Base-by-base conservation (phyloP, 2,113 vertebrate genomes). In the Mionectes macconnelli region DNA sequence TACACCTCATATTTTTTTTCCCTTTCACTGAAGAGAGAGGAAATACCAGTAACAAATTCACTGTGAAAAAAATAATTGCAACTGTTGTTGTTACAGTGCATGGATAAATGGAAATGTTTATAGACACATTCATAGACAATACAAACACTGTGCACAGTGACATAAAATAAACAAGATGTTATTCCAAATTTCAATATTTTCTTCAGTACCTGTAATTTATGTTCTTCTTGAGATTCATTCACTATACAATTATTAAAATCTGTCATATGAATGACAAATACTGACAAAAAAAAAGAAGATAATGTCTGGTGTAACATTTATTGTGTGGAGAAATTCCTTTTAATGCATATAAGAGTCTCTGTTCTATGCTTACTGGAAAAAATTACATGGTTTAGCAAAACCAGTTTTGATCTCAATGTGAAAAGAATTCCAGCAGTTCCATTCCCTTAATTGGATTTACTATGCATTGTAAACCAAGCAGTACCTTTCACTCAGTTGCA, bases 381-480 rank as follows among this genome's bases (percentile, higher is more conserved):
- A 97, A 97, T 97, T 97, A 97, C 93, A 97, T 94, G 96, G 90
- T 94, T 97, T 97, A 94, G 89, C 80, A 98, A 93, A 97, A 66
- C 86, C 89, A 62, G 79, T 94, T 98, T 98, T 97, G 89, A 95
- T 97, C 75, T 96, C 96, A 94, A 90, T 92, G 84, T 94, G 90
- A 96, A 97, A 97, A 97, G 94, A 96, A 96, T 95, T 96, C 96
- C 84, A 83, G 69, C 89, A 93, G 37, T 90, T 97, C 93, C 89
- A 90, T 96, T 85, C 89, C 69, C n/a, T 72, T 98, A 98, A 98
- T 75, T 97, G 97, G 97, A 98, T 98, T 98, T 97, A 84, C 56
- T 94, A 96, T 96, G 97, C 96, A 74, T 93, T 96, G 90, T 94
- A 97, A 97, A 96, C 96, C 85, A 95, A 97, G 94, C 89, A 95